These are phyloP conservation scores for Cisticola juncidis DNA, from an alignment of 2,113 vertebrate species.

Conservation along the genomic window DNA sequence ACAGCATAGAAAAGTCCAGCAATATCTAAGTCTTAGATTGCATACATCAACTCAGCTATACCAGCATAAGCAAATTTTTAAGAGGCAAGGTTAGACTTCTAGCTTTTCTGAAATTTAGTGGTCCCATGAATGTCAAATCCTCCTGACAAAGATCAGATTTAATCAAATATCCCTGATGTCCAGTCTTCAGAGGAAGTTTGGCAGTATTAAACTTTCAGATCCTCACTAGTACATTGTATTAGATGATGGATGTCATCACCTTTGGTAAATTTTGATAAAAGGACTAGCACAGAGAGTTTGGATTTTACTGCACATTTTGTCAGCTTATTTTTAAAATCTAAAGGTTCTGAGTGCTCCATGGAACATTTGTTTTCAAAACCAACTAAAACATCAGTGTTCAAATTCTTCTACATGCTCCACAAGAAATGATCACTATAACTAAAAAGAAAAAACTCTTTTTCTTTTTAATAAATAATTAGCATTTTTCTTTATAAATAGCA, in stretches of 20 bases:
- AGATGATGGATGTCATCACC: background rate
- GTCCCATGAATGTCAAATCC: background rate
- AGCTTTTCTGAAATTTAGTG: background rate
- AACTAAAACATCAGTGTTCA: background rate
- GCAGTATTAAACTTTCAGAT: background rate
- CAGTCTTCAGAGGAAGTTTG: background rate
- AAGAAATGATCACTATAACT: background rate
- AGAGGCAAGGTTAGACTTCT: background rate
- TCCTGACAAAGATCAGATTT: background rate
- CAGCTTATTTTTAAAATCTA: background rate
- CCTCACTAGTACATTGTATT: background rate
- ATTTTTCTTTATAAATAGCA: background rate
- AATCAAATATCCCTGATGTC: background rate
- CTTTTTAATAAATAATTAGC: too few species aligned
- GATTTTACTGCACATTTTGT: background rate
- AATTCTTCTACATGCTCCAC: background rate
- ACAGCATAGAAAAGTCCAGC: background rate
- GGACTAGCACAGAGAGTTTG: background rate
- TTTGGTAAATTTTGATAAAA: background rate
- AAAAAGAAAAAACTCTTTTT: background rate
- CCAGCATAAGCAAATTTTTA: background rate
- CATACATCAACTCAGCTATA: background rate
- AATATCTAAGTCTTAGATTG: background rate
- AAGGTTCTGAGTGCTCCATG: background rate
- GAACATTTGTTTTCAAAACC: background rate